Evolutionary conservation across 1,140 invertebrate genomes (phyloP), one percentile per base, ranked within the genome.

Genomic region (Bombus superbus): DNA sequence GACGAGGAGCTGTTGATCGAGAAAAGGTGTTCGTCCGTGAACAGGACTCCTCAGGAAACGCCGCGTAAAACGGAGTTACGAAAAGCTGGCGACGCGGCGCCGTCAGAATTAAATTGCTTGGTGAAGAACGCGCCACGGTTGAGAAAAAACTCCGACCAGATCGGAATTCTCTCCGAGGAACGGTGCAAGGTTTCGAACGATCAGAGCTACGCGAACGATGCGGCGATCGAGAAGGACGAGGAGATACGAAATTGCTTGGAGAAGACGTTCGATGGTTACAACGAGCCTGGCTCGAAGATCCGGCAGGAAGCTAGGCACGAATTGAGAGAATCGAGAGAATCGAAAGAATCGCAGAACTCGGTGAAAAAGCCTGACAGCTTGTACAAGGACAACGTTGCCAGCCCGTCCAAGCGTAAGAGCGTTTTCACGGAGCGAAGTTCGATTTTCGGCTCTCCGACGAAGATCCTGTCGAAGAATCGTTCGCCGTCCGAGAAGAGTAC

Each of bases 291-390:
- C 22, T 84, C 89, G 0, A 90, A 83, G n/a, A 92, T 94, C 35
- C 89, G 93, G 0, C 42, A 89, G 9, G 93, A 94, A 35, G 93
- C 92, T 0, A 88, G 75, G 38, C 83, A 86, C 25, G 94, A 95
- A 25, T 62, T 94, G 13, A 88, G 75, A 3, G 91, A 94, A 69
- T 42, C 80, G 11, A 88, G 75, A 3, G 91, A 94, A 69, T 42
- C 80, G 11, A 53, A 22, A 22, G 47, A 53, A 8, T 79, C 89
- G 18, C 87, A 88, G 40, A 85, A 72, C 32, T 91, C 90, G 0
- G 77, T 76, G 1, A 92, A 90, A n/a, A 83, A 91, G 83, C 92
- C 92, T 1, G 81, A 89, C 11, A 94, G 91, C 44, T 79, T 94
- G 8, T 93, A 92, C 66, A 90, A 86, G 9, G 89, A 92, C 0